phyloP scores from a whole-genome alignment of 2,113 vertebrate species.

The Camelus bactrianus region DNA sequence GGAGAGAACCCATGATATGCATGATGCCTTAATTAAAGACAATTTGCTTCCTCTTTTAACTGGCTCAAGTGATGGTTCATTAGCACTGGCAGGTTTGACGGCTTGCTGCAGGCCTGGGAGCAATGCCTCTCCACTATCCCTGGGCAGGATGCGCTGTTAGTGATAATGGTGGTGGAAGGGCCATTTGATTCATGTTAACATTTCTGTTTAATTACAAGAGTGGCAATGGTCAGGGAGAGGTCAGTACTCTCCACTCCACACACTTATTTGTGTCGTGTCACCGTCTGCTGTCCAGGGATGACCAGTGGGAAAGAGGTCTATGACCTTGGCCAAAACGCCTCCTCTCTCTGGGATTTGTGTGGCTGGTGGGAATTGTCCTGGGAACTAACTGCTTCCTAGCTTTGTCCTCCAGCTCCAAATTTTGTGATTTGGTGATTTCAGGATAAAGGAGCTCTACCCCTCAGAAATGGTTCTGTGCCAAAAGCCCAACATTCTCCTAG shows the following conservation, averaged over 20 bases:
- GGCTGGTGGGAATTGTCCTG: background rate
- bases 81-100: slow-evolving; percentile 74
- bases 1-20: slow-evolving; percentile 69
- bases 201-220: slow-evolving; percentile 52
- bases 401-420: background rate
- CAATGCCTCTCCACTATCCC: slow-evolving; percentile 58
- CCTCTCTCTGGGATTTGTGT: background rate
- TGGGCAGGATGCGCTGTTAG: slow-evolving; percentile 75
- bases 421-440: background rate
- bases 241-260: background rate
- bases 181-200: slow-evolving; percentile 79
- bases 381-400: background rate
- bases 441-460: background rate
- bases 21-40: slow-evolving; percentile 76
- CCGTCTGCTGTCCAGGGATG: slow-evolving; percentile 16
- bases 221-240: slow-evolving; percentile 36
- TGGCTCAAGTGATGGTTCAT: slow-evolving; percentile 75
- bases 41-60: slow-evolving; percentile 80
- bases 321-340: slow-evolving; percentile 33
- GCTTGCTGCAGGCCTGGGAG: slow-evolving; percentile 56
- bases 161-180: slow-evolving; percentile 69
- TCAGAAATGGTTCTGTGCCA: slow-evolving; percentile 1
- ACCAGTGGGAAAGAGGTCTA: background rate
- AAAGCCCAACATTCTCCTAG: background rate
- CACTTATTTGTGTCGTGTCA: slow-evolving; percentile 42